A percentile compares a stretch with the other conserved stretches of the same genome.
Conservation (phyloP, 2,888 invertebrate genomes). For the Xanthia icteritia region DNA sequence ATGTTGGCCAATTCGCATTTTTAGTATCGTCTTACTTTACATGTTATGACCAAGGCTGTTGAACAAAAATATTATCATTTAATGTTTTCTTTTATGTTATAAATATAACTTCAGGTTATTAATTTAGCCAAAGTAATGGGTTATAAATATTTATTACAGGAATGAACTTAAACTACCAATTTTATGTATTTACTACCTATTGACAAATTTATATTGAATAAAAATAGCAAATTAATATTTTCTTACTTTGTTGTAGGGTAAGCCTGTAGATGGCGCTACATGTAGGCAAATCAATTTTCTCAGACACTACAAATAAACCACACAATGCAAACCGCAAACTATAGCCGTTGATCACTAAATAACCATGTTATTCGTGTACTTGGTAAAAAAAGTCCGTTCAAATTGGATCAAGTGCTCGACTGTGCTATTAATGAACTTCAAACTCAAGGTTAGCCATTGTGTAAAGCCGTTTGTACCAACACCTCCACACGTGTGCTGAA, state of each 20-base stretch:
- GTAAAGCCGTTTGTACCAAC: slow-evolving; percentile 69
- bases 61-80: neutral
- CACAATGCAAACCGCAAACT: slow-evolving; percentile 38
- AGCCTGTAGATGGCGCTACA: slow-evolving; percentile 25
- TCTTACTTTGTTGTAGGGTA: neutral
- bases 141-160: neutral
- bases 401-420: slow-evolving; percentile 61
- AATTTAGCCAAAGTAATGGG: neutral
- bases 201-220: neutral
- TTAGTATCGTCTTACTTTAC: slow-evolving; percentile 31
- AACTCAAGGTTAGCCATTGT: slow-evolving; percentile 75
- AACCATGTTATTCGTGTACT: slow-evolving; percentile 43
- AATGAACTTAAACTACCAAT: neutral
- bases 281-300: slow-evolving; percentile 12
- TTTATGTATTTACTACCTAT: neutral
- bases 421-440: slow-evolving; percentile 69
- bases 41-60: neutral
- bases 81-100: neutral
- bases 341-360: slow-evolving; percentile 49
- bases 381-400: slow-evolving; percentile 50
- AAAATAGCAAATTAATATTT: neutral
- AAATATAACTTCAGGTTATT: neutral
- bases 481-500: slow-evolving; percentile 72
- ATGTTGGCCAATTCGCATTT: slow-evolving; percentile 24
- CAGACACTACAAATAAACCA: slow-evolving; percentile 14